Conservation (phyloP, 2,888 invertebrate genomes). For the Auanema freiburgensis region DNA sequence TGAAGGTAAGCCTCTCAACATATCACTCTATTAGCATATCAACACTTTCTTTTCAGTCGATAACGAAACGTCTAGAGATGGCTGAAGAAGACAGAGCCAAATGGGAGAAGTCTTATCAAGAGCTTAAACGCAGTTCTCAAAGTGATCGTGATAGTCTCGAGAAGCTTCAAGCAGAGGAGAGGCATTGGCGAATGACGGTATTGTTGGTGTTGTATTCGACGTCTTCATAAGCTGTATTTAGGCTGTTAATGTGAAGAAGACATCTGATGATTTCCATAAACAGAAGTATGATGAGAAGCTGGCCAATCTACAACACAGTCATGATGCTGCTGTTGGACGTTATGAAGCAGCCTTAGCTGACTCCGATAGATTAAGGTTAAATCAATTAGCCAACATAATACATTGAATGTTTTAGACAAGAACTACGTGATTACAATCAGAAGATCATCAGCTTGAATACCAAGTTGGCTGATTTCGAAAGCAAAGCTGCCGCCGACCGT, state of each 20-base stretch:
- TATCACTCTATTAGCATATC: too few species aligned
- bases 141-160: constrained; percentile 28
- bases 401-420: constrained; percentile 14
- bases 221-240: neutral
- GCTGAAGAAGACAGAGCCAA: constrained; percentile 13
- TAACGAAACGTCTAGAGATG: constrained; percentile 10
- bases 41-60: neutral
- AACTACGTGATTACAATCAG: constrained; percentile 19
- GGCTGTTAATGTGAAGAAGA: constrained; percentile 23
- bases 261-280: constrained; percentile 21
- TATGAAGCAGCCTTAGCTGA: constrained; percentile 24
- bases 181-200: constrained; percentile 39
- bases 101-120: constrained; percentile 13
- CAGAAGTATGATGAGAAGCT: constrained; percentile 20
- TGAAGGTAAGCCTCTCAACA: constrained; percentile 15
- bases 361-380: constrained; percentile 24
- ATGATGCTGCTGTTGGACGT: constrained; percentile 19
- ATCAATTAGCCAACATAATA: neutral
- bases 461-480: constrained; percentile 26
- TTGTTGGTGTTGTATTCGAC: neutral
- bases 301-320: constrained; percentile 16
- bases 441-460: constrained; percentile 12
- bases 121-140: constrained; percentile 15
- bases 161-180: constrained; percentile 31
- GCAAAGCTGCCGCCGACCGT: constrained; percentile 28